Percentiles rank a stretch among this genome's conserved stretches.
Conservation (phyloP, 1,140 invertebrate genomes). For the Chrysomallon squamiferum region DNA sequence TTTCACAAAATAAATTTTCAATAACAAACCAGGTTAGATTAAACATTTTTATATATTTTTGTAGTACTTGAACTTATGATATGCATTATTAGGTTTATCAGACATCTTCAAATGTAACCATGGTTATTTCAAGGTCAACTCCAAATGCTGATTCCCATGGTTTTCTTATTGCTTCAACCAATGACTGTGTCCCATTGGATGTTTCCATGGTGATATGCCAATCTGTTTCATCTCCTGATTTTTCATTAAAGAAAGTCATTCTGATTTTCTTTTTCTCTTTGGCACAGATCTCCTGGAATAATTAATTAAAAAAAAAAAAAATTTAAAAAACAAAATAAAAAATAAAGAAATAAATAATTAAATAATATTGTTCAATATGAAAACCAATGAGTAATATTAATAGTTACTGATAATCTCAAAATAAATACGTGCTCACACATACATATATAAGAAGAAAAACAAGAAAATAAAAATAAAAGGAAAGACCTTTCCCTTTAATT, state of each 20-base stretch:
- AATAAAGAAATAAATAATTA: neutral
- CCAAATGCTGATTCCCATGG: slow-evolving; percentile 56
- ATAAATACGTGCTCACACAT: no score
- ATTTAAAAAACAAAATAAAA: no score
- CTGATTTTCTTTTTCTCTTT: slow-evolving; percentile 27
- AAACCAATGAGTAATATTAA: neutral
- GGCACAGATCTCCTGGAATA: slow-evolving; percentile 44
- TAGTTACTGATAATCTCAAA: no score
- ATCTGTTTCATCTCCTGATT: slow-evolving; percentile 29
- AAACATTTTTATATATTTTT: no score
- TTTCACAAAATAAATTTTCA: no score
- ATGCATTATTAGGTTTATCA: no score
- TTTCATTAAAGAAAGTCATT: slow-evolving; percentile 48
- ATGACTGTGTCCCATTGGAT: slow-evolving; percentile 27
- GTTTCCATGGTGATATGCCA: slow-evolving; percentile 52
- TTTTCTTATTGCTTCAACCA: slow-evolving; percentile 44
- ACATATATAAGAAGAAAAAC: no score
- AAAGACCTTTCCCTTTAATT: no score
- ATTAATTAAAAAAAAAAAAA: no score
- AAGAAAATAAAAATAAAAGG: no score
- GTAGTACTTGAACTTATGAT: no score
- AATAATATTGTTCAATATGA: neutral
- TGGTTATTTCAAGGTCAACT: slow-evolving; percentile 46
- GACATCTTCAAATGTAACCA: slow-evolving; percentile 20
- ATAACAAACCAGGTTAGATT: no score